phyloP scores from a whole-genome alignment of 2,113 vertebrate genomes.

The Corythaeola cristata region DNA sequence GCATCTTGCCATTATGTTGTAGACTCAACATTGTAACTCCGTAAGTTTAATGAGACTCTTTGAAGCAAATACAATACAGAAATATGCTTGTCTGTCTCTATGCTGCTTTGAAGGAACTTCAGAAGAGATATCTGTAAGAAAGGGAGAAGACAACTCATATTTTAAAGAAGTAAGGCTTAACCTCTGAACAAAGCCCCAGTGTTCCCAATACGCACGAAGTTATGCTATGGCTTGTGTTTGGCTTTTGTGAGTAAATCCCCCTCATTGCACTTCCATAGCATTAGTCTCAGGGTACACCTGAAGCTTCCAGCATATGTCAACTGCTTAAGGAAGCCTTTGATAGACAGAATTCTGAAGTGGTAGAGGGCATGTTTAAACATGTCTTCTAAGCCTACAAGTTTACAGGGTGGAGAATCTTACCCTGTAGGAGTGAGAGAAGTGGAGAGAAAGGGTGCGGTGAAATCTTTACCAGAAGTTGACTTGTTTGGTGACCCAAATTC shows the following conservation, averaged over 20 bases:
- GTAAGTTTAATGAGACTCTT: background rate
- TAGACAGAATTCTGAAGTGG: background rate
- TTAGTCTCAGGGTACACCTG: background rate
- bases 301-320: background rate
- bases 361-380: background rate
- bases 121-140: background rate
- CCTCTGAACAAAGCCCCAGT: background rate
- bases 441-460: background rate
- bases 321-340: background rate
- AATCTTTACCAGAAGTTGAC: background rate
- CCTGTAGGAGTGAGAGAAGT: background rate
- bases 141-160: background rate
- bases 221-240: background rate
- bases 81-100: background rate
- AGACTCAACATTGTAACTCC: background rate
- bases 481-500: background rate
- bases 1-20: background rate
- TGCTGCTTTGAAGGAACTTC: background rate
- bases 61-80: background rate
- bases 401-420: background rate
- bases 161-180: background rate
- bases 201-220: background rate
- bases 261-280: background rate
- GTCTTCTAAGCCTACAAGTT: background rate
- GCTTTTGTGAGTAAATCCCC: background rate